Conservation (phyloP, 2,888 invertebrate species). For the Watsonalla cultraria region DNA sequence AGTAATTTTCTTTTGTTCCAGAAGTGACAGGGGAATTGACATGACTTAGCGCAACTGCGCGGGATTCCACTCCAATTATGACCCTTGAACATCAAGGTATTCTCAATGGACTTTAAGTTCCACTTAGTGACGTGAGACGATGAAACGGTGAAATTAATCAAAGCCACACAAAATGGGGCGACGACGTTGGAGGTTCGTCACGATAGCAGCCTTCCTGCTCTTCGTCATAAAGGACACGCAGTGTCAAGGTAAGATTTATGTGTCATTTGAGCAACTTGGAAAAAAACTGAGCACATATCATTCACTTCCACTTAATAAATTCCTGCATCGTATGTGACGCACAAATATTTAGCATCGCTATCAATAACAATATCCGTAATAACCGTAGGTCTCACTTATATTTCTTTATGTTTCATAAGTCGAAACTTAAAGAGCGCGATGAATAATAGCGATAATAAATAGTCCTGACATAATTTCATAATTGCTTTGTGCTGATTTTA, state of each 20-base stretch:
- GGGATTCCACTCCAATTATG: slow-evolving; percentile 44
- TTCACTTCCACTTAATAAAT: background rate
- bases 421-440: too few relatives aligned
- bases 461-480: too few relatives aligned
- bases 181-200: slow-evolving; percentile 68
- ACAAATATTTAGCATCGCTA: too few relatives aligned
- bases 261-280: background rate
- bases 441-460: too few relatives aligned
- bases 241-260: slow-evolving; percentile 60
- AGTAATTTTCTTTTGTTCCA: slow-evolving; percentile 50
- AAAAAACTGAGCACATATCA: background rate
- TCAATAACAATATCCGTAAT: too few relatives aligned
- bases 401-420: too few relatives aligned
- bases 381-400: too few relatives aligned
- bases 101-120: slow-evolving; percentile 37
- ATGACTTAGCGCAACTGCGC: slow-evolving; percentile 40
- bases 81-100: slow-evolving; percentile 30
- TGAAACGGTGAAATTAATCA: slow-evolving; percentile 63
- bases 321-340: too few relatives aligned
- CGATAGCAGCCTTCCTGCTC: slow-evolving; percentile 64
- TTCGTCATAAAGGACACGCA: slow-evolving; percentile 60
- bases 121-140: slow-evolving; percentile 40
- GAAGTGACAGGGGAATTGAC: slow-evolving; percentile 50
- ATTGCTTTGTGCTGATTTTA: too few relatives aligned
- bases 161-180: slow-evolving; percentile 57